phyloP scores from a whole-genome alignment of 2,888 invertebrate genomes.

The Parascotia fuliginaria region DNA sequence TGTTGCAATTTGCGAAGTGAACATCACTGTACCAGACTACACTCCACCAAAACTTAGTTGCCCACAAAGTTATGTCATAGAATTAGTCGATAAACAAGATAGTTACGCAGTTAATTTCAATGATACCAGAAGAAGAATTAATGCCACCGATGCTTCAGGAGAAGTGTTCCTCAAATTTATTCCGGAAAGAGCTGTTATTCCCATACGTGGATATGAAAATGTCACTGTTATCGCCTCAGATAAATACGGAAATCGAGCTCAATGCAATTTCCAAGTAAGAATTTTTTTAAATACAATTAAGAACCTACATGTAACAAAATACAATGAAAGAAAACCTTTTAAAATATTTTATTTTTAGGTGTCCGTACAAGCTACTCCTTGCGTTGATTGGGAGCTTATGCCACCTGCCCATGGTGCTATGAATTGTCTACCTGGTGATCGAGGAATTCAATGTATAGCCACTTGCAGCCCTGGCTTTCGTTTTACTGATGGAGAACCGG shows the following conservation, averaged over 20 bases:
- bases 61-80: slow-evolving; percentile 97
- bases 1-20: slow-evolving; percentile 98
- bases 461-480: slow-evolving; percentile 95
- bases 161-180: slow-evolving; percentile 93
- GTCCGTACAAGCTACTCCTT: slow-evolving; percentile 96
- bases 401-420: slow-evolving; percentile 95
- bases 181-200: slow-evolving; percentile 93
- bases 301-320: background rate
- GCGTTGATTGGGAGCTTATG: slow-evolving; percentile 97
- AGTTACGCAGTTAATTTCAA: slow-evolving; percentile 96
- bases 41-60: slow-evolving; percentile 96
- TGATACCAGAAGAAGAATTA: slow-evolving; percentile 93
- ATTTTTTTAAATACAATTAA: background rate
- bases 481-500: slow-evolving; percentile 95
- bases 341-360: slow-evolving; percentile 74
- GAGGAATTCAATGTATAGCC: slow-evolving; percentile 94
- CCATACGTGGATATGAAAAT: slow-evolving; percentile 95
- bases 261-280: slow-evolving; percentile 95
- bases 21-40: slow-evolving; percentile 97
- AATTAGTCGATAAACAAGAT: slow-evolving; percentile 95
- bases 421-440: slow-evolving; percentile 93
- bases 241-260: slow-evolving; percentile 94
- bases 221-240: slow-evolving; percentile 96
- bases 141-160: slow-evolving; percentile 95
- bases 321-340: background rate